Base-by-base conservation (phyloP, 2,888 invertebrate species). In the Antitype chi region DNA sequence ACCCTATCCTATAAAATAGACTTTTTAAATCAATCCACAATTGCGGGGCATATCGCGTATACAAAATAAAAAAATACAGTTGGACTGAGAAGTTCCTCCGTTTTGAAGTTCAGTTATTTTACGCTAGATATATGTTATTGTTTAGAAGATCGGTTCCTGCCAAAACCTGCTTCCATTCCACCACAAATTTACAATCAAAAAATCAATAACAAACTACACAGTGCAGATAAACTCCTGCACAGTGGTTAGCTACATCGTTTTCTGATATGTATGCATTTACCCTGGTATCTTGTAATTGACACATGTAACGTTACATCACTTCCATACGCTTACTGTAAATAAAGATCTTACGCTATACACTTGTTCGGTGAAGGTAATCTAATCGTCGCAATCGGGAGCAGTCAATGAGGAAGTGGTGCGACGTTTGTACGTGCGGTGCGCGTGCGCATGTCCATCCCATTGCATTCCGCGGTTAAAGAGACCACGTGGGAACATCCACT, bases 361-460 rank as follows among this genome's bases (percentile, higher is more conserved):
- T 86, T 75, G 74, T 73, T 78, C 67, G 68, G 52, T 81, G 71
- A 1, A 47, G 43, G 43, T 68, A 78, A 78, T 85, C 78, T 89
- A 90, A 91, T 89, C 81, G 80, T 70, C 57, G 85, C 83, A 86
- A 92, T 90, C 89, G 88, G 88, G 92, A 92, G 88, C 91, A 89
- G 84, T 89, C 92, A 92, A 94, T 93, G 90, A 94, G 94, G 94
- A 94, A 94, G 91, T 89, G 88, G 88, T 78, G 81, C 69, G 86
- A 80, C 80, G 77, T 70, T 59, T 74, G 82, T 85, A 87, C 87
- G 88, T 88, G 90, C 87, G 87, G 84, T 87, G 85, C 78, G 85
- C 86, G 60, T 43, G 82, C 72, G 84, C 84, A 81, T 85, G 76
- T 76, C 73, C 79, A 74, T 85, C 87, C 71, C 38, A 85, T 84